These are phyloP conservation scores for Drosophila ercepeae DNA, from an alignment of 1,140 invertebrate species.

Conservation along the genomic window DNA sequence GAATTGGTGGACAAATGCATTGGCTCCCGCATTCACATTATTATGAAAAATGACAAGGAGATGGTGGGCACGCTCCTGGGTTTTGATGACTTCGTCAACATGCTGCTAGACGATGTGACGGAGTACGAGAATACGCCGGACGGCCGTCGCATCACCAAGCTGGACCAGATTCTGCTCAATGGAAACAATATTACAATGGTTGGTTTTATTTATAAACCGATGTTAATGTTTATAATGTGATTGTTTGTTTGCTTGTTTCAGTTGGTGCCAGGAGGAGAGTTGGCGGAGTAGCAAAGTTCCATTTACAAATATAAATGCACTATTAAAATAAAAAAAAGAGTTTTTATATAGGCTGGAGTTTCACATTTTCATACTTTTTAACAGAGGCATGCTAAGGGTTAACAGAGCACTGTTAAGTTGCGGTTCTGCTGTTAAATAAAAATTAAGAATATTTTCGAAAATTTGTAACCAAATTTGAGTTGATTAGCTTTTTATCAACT, in stretches of 20 bases:
- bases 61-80: conserved; percentile 98
- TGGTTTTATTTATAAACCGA: conserved; percentile 7
- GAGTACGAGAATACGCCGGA: conserved; percentile 98
- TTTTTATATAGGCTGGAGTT: conserved; percentile 13
- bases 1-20: conserved; percentile 99
- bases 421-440: not conserved
- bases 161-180: conserved; percentile 99
- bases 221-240: conserved; percentile 8
- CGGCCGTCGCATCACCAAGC: conserved; percentile 97
- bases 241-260: conserved; percentile 79
- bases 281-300: conserved; percentile 85
- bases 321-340: conserved; percentile 16
- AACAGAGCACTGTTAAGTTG: not conserved
- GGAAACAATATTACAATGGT: conserved; percentile 99
- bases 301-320: conserved; percentile 35
- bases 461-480: too few species aligned
- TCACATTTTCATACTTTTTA: not conserved
- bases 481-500: too few species aligned
- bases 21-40: conserved; percentile 99
- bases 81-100: conserved; percentile 99
- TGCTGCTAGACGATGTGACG: conserved; percentile 96
- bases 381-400: not conserved
- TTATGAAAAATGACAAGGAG: conserved; percentile 99
- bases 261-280: conserved; percentile 89
- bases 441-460: not conserved